Percentiles rank a stretch among this genome's conserved stretches.
phyloP scores from a whole-genome alignment of 23 tunicate species.

The Ascidia mentula region DNA sequence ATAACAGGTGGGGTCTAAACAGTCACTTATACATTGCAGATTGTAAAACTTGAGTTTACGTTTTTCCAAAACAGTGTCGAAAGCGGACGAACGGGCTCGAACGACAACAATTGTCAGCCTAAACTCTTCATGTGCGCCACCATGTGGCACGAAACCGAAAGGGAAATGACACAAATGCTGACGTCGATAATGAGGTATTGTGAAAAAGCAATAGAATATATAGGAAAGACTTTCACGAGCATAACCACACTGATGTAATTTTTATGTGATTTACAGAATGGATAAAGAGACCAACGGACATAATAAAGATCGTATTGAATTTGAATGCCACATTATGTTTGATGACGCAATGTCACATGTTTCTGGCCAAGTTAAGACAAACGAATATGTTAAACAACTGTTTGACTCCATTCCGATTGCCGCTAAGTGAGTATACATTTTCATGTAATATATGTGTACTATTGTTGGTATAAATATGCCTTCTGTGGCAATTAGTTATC shows the following conservation, averaged over 20 bases:
- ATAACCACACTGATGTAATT: not conserved
- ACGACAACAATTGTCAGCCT: conserved; percentile 47
- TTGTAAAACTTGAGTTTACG: no score
- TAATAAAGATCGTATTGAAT: conserved; percentile 65
- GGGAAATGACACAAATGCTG: conserved; percentile 93
- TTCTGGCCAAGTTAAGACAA: conserved; percentile 23
- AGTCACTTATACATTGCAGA: no score
- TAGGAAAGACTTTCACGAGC: no score
- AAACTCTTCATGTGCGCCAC: conserved; percentile 94
- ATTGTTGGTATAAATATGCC: no score
- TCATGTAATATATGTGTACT: no score
- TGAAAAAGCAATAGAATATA: no score
- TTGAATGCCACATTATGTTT: conserved; percentile 83
- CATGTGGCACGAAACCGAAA: conserved; percentile 99
- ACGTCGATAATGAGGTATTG: conserved; percentile 97
- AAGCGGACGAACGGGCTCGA: no score
- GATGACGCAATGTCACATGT: conserved; percentile 81
- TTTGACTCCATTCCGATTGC: conserved; percentile 65
- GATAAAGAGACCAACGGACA: conserved; percentile 72
- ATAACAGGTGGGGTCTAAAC: no score
- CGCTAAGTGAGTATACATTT: conserved; percentile 58
- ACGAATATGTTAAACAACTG: conserved; percentile 63
- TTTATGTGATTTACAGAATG: conserved; percentile 34
- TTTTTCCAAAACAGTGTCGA: no score
- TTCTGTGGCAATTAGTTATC: no score